Evolutionary conservation across 2,888 invertebrate genomes (phyloP).

Genomic region (Leptopilina drosophilae): DNA sequence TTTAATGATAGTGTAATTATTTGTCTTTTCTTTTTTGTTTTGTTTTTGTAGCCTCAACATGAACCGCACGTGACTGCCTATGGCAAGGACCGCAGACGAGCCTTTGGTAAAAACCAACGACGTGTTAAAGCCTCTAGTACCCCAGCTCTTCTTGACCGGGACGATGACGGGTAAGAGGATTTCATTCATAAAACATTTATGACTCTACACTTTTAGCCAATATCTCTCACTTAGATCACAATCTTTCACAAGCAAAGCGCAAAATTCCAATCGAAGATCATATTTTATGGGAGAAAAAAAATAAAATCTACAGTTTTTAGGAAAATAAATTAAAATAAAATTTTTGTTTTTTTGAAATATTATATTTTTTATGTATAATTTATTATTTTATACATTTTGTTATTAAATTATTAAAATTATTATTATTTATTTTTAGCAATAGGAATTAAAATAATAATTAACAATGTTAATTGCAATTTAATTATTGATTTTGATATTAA

Average conservation of each 20-base stretch:
- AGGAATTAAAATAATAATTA: too few relatives aligned
- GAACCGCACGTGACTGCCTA: conserved; percentile 61
- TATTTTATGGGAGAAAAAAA: not conserved
- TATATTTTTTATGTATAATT: too few relatives aligned
- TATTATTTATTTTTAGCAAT: too few relatives aligned
- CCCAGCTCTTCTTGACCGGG: conserved; percentile 70
- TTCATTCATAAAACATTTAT: conserved; percentile 41
- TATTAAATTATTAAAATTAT: too few relatives aligned
- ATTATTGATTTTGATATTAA: too few relatives aligned
- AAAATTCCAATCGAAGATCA: not conserved
- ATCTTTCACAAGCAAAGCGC: not conserved
- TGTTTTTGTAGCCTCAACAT: conserved; percentile 64
- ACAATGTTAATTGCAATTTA: too few relatives aligned
- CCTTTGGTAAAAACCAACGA: conserved; percentile 69
- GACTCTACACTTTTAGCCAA: conserved; percentile 31
- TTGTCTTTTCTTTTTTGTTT: conserved; percentile 12
- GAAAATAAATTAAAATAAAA: not conserved
- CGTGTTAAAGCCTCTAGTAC: conserved; percentile 73
- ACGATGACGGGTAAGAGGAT: conserved; percentile 68
- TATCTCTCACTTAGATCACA: conserved; percentile 1
- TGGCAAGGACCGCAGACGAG: conserved; percentile 67
- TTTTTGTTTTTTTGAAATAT: too few relatives aligned
- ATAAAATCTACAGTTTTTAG: not conserved
- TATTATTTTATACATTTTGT: too few relatives aligned
- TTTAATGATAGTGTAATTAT: conserved; percentile 11